Base-by-base conservation (phyloP, 2,888 invertebrate species). In the Andrena bucephala region DNA sequence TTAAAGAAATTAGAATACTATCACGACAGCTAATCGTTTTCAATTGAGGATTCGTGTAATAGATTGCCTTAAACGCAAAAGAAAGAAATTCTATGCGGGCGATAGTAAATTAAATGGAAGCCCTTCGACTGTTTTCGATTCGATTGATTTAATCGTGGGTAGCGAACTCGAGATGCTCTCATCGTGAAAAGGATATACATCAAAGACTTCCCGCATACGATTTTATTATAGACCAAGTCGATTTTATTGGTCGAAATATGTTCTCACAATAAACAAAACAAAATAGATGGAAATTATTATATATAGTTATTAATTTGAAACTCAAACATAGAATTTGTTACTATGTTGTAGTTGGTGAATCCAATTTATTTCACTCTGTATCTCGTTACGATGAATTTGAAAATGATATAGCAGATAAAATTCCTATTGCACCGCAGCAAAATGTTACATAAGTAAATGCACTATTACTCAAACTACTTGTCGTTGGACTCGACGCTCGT, bases 21-120 rank as follows among this genome's bases (percentile, higher is more conserved):
- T 48, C 60, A 27, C 50, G 10, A n/a, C 60, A 10, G 29, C 20
- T 27, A 52, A n/a, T 67, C 36, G 20, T 31, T 54, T 60, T 72
- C 65, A 52, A 71, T 72, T 60, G 36, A 63, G 33, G 33, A 50
- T 54, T 33, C 59, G 72, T 27, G 65, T n/a, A 16, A 60, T 29
- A 27, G 52, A 54, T 20, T 52, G 8, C 24, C 31, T 59, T n/a
- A 13, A 66, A 20, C 4, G 20, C 36, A 54, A 42, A n/a, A 57
- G 33, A 50, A 68, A 24, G 48, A 42, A 27, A 16, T 76, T 33
- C 24, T 54, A 85, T 86, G 85, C 86, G 86, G 86, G 86, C 70
- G 59, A 73, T 52, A 31, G 50, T 60, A 33, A 70, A 67, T 73
- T 20, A 52, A 72, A 77, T 20, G 63, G 66, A 59, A 77, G 50